Conservation (phyloP, 35 echinoderm and acorn worm genomes). For the Nesometra sesokonis region DNA sequence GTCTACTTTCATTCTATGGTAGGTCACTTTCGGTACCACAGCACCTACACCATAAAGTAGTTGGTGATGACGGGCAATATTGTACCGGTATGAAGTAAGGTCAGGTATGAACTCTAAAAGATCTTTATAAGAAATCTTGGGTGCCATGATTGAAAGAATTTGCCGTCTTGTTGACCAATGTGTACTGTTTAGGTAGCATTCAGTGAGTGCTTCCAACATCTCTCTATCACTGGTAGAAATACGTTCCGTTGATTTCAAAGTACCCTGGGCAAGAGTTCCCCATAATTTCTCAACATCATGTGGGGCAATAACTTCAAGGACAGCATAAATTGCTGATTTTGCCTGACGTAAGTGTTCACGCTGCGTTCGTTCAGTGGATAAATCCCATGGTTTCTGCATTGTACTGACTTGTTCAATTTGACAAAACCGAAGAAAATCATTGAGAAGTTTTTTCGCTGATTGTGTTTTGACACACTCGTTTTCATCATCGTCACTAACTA, state of each 20-base stretch:
- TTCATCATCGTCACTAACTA: no score
- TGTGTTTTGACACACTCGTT: no score
- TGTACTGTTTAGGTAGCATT: neutral
- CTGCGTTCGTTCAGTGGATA: neutral
- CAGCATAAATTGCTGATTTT: neutral
- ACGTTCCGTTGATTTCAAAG: neutral
- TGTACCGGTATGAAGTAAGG: neutral
- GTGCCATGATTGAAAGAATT: constrained; percentile 13
- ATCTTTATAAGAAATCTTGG: constrained; percentile 2
- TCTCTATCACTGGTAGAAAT: neutral
- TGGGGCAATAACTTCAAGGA: neutral
- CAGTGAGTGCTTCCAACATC: constrained; percentile 4
- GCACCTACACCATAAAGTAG: no score
- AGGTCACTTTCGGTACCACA: no score
- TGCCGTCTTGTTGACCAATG: constrained; percentile 15
- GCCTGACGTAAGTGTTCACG: neutral
- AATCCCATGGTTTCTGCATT: neutral
- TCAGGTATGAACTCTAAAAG: neutral
- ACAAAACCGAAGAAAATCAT: no score
- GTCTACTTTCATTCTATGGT: no score
- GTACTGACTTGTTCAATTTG: no score
- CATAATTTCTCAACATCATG: constrained; percentile 4
- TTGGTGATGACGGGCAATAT: no score
- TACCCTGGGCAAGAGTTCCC: neutral
- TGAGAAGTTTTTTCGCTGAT: no score